These are phyloP conservation scores for Drosophila athabasca DNA, from an alignment of 1,140 invertebrate genomes.

Conservation along the genomic window DNA sequence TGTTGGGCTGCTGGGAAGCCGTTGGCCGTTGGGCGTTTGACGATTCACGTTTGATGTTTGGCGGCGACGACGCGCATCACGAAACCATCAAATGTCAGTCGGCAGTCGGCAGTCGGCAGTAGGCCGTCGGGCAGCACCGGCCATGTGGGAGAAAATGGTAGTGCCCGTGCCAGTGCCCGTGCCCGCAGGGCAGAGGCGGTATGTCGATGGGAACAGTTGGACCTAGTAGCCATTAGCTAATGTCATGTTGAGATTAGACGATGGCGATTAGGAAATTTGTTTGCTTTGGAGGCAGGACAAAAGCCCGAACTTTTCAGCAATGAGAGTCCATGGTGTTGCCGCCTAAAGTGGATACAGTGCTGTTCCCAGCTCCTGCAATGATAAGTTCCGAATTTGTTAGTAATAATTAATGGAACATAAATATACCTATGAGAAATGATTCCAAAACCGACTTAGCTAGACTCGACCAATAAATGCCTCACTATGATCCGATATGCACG, in stretches of 20 bases:
- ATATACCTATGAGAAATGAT: too few relatives aligned
- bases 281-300: constrained; percentile 1
- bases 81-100: constrained; percentile 79
- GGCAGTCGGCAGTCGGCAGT: constrained; percentile 7
- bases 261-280: constrained; percentile 47
- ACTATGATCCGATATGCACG: background rate
- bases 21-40: constrained; percentile 66
- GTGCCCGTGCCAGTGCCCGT: constrained; percentile 23
- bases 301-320: constrained; percentile 7
- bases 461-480: constrained; percentile 4
- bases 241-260: constrained; percentile 47
- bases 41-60: constrained; percentile 72
- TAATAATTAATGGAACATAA: too few relatives aligned
- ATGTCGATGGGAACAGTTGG: constrained; percentile 3
- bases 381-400: too few relatives aligned
- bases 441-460: too few relatives aligned
- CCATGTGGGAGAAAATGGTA: constrained; percentile 42
- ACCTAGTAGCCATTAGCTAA: constrained; percentile 53
- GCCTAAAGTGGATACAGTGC: too few relatives aligned
- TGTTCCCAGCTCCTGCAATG: too few relatives aligned
- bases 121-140: constrained; percentile 14
- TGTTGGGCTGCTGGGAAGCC: background rate
- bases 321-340: too few relatives aligned
- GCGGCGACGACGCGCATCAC: constrained; percentile 65
- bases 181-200: constrained; percentile 27